Conservation (phyloP, 2,113 vertebrate genomes). For the Mola mola region DNA sequence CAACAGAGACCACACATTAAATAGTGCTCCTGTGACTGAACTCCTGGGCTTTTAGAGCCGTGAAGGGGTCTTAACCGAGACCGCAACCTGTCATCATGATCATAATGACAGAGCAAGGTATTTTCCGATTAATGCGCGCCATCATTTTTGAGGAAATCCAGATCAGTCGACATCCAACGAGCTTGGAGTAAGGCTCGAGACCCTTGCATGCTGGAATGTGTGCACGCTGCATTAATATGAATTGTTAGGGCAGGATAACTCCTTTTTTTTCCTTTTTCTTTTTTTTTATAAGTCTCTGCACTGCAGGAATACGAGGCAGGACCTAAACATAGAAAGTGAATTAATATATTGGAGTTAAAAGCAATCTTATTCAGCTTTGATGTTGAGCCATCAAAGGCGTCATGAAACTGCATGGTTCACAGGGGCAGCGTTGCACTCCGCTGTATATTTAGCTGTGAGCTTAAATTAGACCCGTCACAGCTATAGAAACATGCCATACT, state of each 20-base stretch:
- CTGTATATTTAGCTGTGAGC: constrained; percentile 69
- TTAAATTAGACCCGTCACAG: constrained; percentile 70
- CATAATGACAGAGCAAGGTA: constrained; percentile 50
- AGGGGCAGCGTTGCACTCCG: constrained; percentile 49
- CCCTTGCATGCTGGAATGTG: neutral
- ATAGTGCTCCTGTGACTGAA: constrained; percentile 23
- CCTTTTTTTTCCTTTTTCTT: constrained; percentile 8
- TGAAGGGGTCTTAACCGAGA: constrained; percentile 50
- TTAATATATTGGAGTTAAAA: constrained; percentile 71
- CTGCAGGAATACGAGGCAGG: constrained; percentile 35
- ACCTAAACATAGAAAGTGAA: constrained; percentile 74
- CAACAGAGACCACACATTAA: constrained; percentile 59
- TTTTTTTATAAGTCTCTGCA: neutral
- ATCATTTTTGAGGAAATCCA: constrained; percentile 48
- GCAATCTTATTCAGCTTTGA: constrained; percentile 71
- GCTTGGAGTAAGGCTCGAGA: constrained; percentile 5
- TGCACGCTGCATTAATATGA: constrained; percentile 50
- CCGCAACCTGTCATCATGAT: constrained; percentile 59
- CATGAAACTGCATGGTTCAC: constrained; percentile 52
- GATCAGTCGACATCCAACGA: constrained; percentile 50
- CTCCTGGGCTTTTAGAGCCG: constrained; percentile 42
- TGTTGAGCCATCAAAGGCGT: constrained; percentile 71
- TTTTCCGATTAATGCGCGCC: constrained; percentile 47
- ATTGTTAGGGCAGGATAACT: constrained; percentile 27
- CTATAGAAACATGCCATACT: constrained; percentile 50